Base-by-base conservation (phyloP, 2,888 invertebrate genomes). In the Torymus texanus region DNA sequence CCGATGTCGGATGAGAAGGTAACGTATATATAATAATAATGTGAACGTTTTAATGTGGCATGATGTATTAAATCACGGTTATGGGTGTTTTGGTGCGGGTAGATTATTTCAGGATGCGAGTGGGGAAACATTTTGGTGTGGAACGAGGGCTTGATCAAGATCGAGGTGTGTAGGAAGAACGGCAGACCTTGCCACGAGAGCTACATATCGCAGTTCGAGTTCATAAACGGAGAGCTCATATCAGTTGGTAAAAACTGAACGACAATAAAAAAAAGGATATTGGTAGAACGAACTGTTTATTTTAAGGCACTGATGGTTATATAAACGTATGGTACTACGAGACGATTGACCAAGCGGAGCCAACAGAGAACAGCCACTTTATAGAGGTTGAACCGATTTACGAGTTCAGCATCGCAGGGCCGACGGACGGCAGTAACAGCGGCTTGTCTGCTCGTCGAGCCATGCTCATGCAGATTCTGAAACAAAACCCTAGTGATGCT, bases 51-150 rank as follows among this genome's bases (percentile, higher is more conserved):
- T 8, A 41, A 41, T 5, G 41, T 41, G 8, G 1, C 0, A 8
- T 41, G 41, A 5, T 53, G 21, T 53, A 74, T 18, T 51, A n/a
- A 5, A 51, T 74, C 29, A 21, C 16, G 18, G 0, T 61, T 51
- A 0, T 21, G 50, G 13, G n/a, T 13, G 16, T 18, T 2, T 65
- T 21, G n/a, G 14, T 14, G 21, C 4, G 41, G 12, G 13, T 51
- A 95, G 94, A 93, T 96, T 0, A 91, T 97, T 58, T 96, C 97
- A 0, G 96, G 97, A 0, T 95, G 95, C 85, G 95, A 95, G 85
- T 97, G 97, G 97, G 98, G 98, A 0, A 97, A 97, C 88, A 94
- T 98, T 87, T 91, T 98, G 59, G 92, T 98, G 0, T 98, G 98
- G 98, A 97, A 97, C 85, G 96, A 94, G 65, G 96, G 96, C 0